Percentiles rank a stretch among this genome's conserved stretches.
phyloP scores from a whole-genome alignment of 1,140 invertebrate genomes.

The Drosophila pectinifera region DNA sequence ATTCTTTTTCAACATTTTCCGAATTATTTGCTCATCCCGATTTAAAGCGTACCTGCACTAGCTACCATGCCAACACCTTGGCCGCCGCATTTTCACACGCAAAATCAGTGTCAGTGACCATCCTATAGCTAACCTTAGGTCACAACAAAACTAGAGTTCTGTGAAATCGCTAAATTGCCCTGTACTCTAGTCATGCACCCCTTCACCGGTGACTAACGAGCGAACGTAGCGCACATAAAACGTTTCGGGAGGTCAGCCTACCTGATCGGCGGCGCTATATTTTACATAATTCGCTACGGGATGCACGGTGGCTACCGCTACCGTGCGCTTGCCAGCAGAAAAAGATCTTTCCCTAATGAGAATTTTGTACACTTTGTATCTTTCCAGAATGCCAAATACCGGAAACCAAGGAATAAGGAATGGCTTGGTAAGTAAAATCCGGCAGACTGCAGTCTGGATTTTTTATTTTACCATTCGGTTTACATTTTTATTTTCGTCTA shows the following conservation, averaged over 20 bases:
- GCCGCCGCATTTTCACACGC: slow-evolving; percentile 55
- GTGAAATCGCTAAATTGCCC: slow-evolving; percentile 31
- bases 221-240: slow-evolving; percentile 17
- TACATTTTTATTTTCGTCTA: not conserved
- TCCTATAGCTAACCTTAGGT: slow-evolving; percentile 4
- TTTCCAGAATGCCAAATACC: slow-evolving; percentile 62
- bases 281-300: slow-evolving; percentile 43
- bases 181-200: not conserved
- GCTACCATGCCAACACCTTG: slow-evolving; percentile 10
- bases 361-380: slow-evolving; percentile 9
- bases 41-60: slow-evolving; percentile 1
- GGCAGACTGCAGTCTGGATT: too few relatives aligned
- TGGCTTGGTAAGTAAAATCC: slow-evolving; percentile 60
- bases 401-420: slow-evolving; percentile 38
- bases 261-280: slow-evolving; percentile 41
- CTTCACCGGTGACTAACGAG: slow-evolving; percentile 25
- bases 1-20: slow-evolving; percentile 29
- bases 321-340: slow-evolving; percentile 28
- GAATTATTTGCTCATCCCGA: slow-evolving; percentile 1
- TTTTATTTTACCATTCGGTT: not conserved
- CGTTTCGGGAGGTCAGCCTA: slow-evolving; percentile 12
- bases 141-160: slow-evolving; percentile 3
- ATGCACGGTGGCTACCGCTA: slow-evolving; percentile 22
- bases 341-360: slow-evolving; percentile 9
- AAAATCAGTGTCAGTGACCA: slow-evolving; percentile 10